Evolutionary conservation across 2,888 invertebrate species (phyloP).

Genomic region (Omphaloscelis lunosa): DNA sequence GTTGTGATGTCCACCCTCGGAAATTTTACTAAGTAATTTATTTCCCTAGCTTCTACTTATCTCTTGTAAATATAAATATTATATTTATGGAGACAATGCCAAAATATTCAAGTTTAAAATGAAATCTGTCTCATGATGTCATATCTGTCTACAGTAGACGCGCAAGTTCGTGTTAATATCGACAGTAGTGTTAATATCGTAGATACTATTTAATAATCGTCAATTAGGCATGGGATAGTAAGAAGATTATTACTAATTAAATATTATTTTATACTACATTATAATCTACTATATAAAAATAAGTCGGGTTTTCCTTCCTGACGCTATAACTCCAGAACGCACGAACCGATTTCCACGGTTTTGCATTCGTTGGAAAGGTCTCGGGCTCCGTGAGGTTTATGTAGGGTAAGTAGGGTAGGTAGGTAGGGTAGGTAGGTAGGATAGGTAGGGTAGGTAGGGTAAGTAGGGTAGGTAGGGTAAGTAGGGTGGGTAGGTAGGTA

Average conservation of each 20-base stretch:
- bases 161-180: not conserved
- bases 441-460: too few species aligned
- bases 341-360: too few species aligned
- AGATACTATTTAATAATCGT: not conserved
- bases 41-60: not conserved
- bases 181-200: not conserved
- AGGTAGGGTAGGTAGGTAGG: too few species aligned
- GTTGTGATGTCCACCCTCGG: slow-evolving; percentile 35
- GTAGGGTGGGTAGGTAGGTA: too few species aligned
- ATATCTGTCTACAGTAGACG: not conserved
- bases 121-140: not conserved
- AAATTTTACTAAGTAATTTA: slow-evolving; percentile 17
- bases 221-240: not conserved
- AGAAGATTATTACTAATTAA: not conserved
- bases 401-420: too few species aligned
- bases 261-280: too few species aligned
- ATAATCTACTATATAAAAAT: too few species aligned
- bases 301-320: too few species aligned
- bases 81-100: not conserved
- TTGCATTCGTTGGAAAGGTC: too few species aligned
- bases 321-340: too few species aligned
- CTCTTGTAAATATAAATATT: not conserved
- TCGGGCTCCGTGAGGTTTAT: too few species aligned
- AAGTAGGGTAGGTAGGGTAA: too few species aligned
- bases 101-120: not conserved